A percentile compares a stretch with the other conserved stretches of the same genome.
Conservation (phyloP, 2,797 vertebrate species). For the Liasis olivaceus region DNA sequence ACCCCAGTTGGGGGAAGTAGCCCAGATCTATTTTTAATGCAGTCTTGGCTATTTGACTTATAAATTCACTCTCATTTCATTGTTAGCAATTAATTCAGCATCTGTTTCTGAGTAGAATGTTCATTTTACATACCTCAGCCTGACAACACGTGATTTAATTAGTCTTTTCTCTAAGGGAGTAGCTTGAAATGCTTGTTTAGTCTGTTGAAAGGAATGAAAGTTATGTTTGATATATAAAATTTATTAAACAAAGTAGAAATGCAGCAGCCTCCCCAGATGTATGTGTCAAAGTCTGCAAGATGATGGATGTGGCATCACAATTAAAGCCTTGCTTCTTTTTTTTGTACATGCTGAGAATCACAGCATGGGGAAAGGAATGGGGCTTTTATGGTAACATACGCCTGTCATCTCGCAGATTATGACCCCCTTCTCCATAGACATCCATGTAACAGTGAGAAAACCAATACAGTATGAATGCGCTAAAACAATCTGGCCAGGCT, state of each 20-base stretch:
- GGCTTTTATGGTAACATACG: neutral
- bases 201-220: constrained; percentile 63
- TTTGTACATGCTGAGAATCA: neutral
- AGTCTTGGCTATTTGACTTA: neutral
- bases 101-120: neutral
- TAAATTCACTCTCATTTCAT: neutral
- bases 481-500: neutral
- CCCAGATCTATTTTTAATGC: neutral
- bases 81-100: neutral
- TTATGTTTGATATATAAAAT: neutral
- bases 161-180: constrained; percentile 68
- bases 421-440: neutral
- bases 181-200: constrained; percentile 65
- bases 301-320: neutral
- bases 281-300: neutral
- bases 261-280: neutral
- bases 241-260: neutral
- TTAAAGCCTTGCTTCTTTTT: neutral
- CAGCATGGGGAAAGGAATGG: neutral
- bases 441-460: neutral
- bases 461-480: neutral
- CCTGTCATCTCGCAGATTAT: neutral
- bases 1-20: neutral
- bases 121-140: constrained; percentile 66
- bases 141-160: constrained; percentile 66